These are phyloP conservation scores for Thyatira batis DNA, from an alignment of 2,888 invertebrate species.

Conservation along the genomic window DNA sequence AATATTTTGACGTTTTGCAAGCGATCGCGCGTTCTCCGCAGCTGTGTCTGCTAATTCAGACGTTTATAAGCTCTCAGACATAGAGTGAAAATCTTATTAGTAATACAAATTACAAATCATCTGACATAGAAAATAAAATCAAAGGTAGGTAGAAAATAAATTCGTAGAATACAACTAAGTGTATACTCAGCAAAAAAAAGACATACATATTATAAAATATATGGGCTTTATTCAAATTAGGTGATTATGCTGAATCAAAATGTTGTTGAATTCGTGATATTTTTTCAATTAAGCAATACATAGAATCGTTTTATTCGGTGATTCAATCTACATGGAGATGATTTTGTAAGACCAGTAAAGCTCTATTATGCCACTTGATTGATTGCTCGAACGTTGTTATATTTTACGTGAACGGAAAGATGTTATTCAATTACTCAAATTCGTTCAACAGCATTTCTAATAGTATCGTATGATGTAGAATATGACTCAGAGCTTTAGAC, in stretches of 20 bases:
- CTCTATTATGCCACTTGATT: conserved; percentile 33
- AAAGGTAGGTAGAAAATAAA: conserved; percentile 9
- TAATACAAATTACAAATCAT: not conserved
- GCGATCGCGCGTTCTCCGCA: not conserved
- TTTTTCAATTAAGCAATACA: not conserved
- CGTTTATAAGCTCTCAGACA: not conserved
- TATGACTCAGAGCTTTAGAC: conserved; percentile 1
- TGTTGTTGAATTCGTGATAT: not conserved
- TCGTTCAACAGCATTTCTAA: conserved; percentile 12
- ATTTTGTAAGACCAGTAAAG: conserved; percentile 1
- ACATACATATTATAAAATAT: not conserved
- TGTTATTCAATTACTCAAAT: conserved; percentile 18
- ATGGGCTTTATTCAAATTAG: not conserved
- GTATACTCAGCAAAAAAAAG: not conserved
- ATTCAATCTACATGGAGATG: conserved; percentile 8
- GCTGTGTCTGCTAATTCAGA: not conserved
- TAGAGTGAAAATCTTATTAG: not conserved
- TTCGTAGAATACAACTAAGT: conserved; percentile 4
- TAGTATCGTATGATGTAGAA: not conserved
- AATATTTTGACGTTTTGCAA: not conserved
- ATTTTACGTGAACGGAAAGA: conserved; percentile 48
- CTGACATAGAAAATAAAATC: not conserved
- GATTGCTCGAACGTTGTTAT: conserved; percentile 42
- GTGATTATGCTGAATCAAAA: not conserved
- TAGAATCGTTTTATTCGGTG: not conserved